A percentile compares a stretch with the other conserved stretches of the same genome.
phyloP scores from a whole-genome alignment of 1,140 invertebrate genomes.

The Drosophila punjabiensis region DNA sequence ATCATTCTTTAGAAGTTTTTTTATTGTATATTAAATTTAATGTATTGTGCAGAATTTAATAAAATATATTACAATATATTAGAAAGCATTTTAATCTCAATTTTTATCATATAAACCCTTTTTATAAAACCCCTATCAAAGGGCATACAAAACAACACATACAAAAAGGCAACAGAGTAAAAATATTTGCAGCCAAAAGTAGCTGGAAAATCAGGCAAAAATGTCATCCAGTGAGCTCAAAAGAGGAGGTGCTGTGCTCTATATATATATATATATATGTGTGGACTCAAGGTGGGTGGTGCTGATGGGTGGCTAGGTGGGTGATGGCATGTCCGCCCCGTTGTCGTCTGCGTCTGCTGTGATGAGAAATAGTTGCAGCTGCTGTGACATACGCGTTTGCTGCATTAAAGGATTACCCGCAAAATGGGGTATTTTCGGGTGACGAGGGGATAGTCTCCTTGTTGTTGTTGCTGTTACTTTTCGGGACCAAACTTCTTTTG shows the following conservation, averaged over 20 bases:
- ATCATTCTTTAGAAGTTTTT: no score
- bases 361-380: constrained; percentile 76
- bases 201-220: constrained; percentile 55
- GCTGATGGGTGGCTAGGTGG: constrained; percentile 5
- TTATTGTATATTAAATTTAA: no score
- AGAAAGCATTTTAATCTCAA: no score
- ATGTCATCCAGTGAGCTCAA: constrained; percentile 38
- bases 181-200: constrained; percentile 71
- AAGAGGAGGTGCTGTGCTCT: constrained; percentile 11
- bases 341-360: constrained; percentile 53
- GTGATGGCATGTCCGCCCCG: constrained; percentile 48
- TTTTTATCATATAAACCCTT: background rate
- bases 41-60: no score
- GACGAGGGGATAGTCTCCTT: background rate
- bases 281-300: constrained; percentile 11
- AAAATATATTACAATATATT: background rate
- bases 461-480: constrained; percentile 19
- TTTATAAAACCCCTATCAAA: background rate
- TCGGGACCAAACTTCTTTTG: constrained; percentile 62
- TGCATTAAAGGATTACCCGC: constrained; percentile 75
- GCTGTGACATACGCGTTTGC: constrained; percentile 75
- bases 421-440: constrained; percentile 37
- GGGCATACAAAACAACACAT: constrained; percentile 9
- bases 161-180: constrained; percentile 27
- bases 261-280: background rate